Percentiles rank a stretch among this genome's conserved stretches.
These are phyloP conservation scores for Dipodomys merriami DNA, from an alignment of 2,113 vertebrate genomes.

Conservation along the genomic window DNA sequence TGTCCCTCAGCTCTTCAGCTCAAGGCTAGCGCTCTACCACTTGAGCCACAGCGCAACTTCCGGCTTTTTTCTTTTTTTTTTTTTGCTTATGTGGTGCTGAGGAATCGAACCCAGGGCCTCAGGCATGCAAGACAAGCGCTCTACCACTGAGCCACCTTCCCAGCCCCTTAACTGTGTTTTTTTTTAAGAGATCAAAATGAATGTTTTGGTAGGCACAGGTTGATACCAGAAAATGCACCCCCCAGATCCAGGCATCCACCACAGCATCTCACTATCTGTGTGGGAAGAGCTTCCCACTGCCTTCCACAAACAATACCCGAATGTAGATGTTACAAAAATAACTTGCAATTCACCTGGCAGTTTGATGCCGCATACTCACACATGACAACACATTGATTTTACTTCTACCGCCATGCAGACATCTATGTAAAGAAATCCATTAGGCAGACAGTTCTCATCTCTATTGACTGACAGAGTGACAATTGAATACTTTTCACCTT, in stretches of 20 bases:
- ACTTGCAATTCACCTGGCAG: slow-evolving; percentile 93
- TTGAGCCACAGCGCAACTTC: too few species aligned
- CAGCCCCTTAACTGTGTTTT: too few species aligned
- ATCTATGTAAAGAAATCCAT: slow-evolving; percentile 98
- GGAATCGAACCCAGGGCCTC: too few species aligned
- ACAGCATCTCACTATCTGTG: slow-evolving; percentile 80
- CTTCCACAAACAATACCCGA: slow-evolving; percentile 83
- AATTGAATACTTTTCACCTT: slow-evolving; percentile 97
- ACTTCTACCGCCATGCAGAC: slow-evolving; percentile 95
- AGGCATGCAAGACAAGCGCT: too few species aligned
- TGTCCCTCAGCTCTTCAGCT: too few species aligned
- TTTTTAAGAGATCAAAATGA: not conserved
- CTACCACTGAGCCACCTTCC: too few species aligned
- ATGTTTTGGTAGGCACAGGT: not conserved
- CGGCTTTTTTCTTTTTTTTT: too few species aligned
- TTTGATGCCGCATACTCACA: slow-evolving; percentile 92
- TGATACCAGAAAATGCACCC: not conserved
- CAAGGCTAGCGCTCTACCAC: too few species aligned
- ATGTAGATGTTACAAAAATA: slow-evolving; percentile 90
- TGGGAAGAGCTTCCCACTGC: slow-evolving; percentile 85
- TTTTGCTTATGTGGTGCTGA: too few species aligned
- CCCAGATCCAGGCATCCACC: not conserved
- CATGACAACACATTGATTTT: slow-evolving; percentile 99
- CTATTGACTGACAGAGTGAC: slow-evolving; percentile 99
- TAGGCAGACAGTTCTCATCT: slow-evolving; percentile 99